Evolutionary conservation across 2,888 invertebrate species (phyloP).

Genomic region (Oxyteleia sp.): DNA sequence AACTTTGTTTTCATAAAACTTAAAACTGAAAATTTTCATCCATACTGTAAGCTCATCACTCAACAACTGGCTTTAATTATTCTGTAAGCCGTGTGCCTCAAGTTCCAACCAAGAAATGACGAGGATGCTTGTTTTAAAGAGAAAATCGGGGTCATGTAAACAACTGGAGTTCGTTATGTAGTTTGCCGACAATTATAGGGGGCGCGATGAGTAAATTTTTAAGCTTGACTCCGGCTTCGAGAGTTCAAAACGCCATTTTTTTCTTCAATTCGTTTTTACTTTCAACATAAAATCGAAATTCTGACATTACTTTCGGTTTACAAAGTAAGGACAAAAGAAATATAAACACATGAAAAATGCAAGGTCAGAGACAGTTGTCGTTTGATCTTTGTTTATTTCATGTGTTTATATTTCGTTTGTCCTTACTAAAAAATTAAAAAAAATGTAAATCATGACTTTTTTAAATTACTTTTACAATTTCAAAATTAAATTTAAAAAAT

Average conservation of each 20-base stretch:
- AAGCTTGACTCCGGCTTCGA: conserved; percentile 8
- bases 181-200: conserved; percentile 45
- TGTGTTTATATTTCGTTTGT: no score
- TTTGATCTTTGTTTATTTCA: no score
- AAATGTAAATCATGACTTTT: no score
- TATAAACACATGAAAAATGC: no score
- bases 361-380: no score
- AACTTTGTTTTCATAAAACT: conserved; percentile 35
- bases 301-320: no score
- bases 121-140: conserved; percentile 61
- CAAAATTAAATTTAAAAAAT: no score
- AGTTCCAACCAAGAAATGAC: conserved; percentile 57
- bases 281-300: no score
- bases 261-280: no score
- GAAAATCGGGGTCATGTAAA: conserved; percentile 55
- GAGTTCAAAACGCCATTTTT: neutral
- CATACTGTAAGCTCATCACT: conserved; percentile 38
- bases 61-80: conserved; percentile 57
- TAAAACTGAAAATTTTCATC: conserved; percentile 43
- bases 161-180: conserved; percentile 48
- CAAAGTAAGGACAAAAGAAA: no score
- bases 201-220: conserved; percentile 34
- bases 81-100: conserved; percentile 44
- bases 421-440: no score
- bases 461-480: no score